Evolutionary conservation across 2,113 vertebrate species (phyloP), one percentile per base, ranked within the genome.

Genomic region (Albula goreensis): DNA sequence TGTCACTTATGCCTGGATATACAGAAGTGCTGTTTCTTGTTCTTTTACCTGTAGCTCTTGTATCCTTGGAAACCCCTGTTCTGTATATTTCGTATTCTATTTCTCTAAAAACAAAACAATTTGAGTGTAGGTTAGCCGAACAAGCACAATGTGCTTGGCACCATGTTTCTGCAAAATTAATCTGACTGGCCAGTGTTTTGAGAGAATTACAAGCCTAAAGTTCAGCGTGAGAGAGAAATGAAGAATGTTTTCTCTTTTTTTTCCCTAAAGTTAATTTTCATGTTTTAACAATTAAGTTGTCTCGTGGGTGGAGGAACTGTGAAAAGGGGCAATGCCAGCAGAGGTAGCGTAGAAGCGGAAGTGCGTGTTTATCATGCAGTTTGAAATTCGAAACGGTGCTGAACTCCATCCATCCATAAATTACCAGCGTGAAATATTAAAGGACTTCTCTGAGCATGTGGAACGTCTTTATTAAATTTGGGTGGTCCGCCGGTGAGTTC

Each of bases 371-470:
- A 50, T 85, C 80, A 63, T 85, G 41, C 25, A 78, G 83, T 78
- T 49, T 48, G 60, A 86, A 78, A 56, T 51, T 60, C 10, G 31
- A 86, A 86, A 57, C 85, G 41, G 52, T 49, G 63, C 84, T 88
- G 51, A 84, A 80, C 41, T 63, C 50, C 31, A 41, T 41, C 31
- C 3, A 19, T 3, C 79, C n/a, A 78, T 25, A 83, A 88, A 81
- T 86, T 83, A 83, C 57, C 85, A 56, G 41, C 50, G 57, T 88
- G 81, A 83, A 81, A 88, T 84, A 86, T 84, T 81, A 84, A 84
- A 88, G 83, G 50, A n/a, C 60, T 49, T 88, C 74, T 83, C 50
- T 41, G 66, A 83, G 53, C 48, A 41, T 22, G 19, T 63, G 51
- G 79, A 85, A 63, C 66, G 25, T 84, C 83, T 78, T 78, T 85